Conservation (phyloP, 53 echinoderm and acorn worm genomes). For the Paracentrotus lividus region DNA sequence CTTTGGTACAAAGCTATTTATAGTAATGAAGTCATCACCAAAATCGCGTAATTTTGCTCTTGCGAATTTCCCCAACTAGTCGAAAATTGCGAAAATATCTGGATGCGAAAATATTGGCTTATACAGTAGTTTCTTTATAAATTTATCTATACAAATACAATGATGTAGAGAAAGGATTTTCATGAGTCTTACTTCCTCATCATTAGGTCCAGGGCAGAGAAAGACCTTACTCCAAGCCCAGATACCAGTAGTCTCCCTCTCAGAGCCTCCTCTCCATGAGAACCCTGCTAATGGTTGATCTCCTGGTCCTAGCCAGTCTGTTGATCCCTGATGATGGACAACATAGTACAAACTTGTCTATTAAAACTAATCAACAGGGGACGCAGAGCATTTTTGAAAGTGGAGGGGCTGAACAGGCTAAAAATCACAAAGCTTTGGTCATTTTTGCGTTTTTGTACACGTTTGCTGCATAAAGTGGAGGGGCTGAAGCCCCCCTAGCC, state of each 20-base stretch:
- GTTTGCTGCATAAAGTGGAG: too few species aligned
- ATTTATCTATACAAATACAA: not conserved
- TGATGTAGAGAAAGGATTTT: not conserved
- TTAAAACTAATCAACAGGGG: too few species aligned
- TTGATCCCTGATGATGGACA: slow-evolving; percentile 73
- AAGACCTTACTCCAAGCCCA: slow-evolving; percentile 97
- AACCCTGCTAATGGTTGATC: slow-evolving; percentile 94
- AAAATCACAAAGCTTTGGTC: too few species aligned
- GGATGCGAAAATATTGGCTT: not conserved
- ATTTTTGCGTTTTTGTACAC: too few species aligned
- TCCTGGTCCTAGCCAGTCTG: slow-evolving; percentile 86
- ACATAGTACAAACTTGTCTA: not conserved
- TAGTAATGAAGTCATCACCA: too few species aligned
- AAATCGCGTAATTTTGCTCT: too few species aligned
- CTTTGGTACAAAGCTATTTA: too few species aligned
- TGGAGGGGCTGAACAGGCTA: too few species aligned
- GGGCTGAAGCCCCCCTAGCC: too few species aligned
- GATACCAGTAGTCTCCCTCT: slow-evolving; percentile 97
- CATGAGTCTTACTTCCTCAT: slow-evolving; percentile 82
- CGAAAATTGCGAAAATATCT: too few species aligned
- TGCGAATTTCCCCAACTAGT: too few species aligned
- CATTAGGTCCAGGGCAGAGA: slow-evolving; percentile 84
- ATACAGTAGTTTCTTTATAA: not conserved
- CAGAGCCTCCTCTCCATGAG: slow-evolving; percentile 98
- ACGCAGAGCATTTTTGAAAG: too few species aligned